Conservation (phyloP, 2,888 invertebrate species). For the Disparrhopalites patrizii region DNA sequence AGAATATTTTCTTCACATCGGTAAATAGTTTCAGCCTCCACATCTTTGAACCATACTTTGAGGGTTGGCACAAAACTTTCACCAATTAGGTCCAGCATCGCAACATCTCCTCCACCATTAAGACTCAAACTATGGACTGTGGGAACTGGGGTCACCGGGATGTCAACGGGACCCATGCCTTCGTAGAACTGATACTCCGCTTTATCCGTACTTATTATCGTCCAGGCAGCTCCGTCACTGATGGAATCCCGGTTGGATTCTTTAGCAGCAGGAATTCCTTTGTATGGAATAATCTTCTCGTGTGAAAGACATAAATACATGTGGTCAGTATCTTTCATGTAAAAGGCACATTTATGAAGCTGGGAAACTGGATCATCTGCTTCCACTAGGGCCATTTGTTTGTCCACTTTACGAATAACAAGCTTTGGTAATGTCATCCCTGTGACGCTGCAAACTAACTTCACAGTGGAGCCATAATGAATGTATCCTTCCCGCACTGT, state of each 20-base stretch:
- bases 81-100: slow-evolving; percentile 58
- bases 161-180: slow-evolving; percentile 55
- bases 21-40: slow-evolving; percentile 58
- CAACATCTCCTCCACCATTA: slow-evolving; percentile 57
- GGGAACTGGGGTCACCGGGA: slow-evolving; percentile 58
- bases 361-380: slow-evolving; percentile 61
- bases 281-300: slow-evolving; percentile 60
- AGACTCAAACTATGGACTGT: slow-evolving; percentile 55
- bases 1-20: slow-evolving; percentile 56
- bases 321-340: slow-evolving; percentile 58
- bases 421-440: slow-evolving; percentile 59
- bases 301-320: slow-evolving; percentile 60
- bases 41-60: slow-evolving; percentile 58
- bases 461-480: slow-evolving; percentile 59
- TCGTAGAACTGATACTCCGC: slow-evolving; percentile 61
- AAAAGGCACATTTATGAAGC: slow-evolving; percentile 61
- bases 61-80: slow-evolving; percentile 56
- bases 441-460: slow-evolving; percentile 59
- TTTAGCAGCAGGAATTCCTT: slow-evolving; percentile 56
- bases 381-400: slow-evolving; percentile 58
- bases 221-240: slow-evolving; percentile 61
- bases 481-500: slow-evolving; percentile 58
- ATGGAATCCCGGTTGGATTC: slow-evolving; percentile 58
- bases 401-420: slow-evolving; percentile 57
- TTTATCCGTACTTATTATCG: slow-evolving; percentile 61